A percentile compares a stretch with the other conserved stretches of the same genome.
These are phyloP conservation scores for Corydoras sp. DNA, from an alignment of 2,113 vertebrate genomes.

Conservation along the genomic window DNA sequence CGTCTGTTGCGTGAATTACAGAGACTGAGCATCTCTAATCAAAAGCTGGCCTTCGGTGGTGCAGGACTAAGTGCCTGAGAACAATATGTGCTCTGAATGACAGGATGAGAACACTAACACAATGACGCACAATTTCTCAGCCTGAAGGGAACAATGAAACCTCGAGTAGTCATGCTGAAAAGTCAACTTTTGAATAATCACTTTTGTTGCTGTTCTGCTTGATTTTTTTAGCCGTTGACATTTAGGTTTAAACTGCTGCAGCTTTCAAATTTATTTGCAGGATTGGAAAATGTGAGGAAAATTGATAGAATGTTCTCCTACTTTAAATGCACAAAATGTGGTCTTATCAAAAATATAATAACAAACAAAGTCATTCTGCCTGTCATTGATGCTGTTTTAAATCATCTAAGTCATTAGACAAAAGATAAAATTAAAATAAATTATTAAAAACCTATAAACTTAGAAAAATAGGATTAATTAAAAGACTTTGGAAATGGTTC, in stretches of 20 bases:
- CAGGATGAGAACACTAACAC: background rate
- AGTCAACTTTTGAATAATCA: background rate
- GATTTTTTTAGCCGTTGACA: background rate
- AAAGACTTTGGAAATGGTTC: no score
- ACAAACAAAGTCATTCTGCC: no score
- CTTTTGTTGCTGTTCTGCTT: background rate
- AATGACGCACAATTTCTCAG: background rate
- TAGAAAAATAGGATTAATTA: no score
- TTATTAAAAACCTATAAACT: no score
- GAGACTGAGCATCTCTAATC: conserved; percentile 18
- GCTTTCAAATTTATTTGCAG: background rate
- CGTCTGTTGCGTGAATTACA: conserved; percentile 19
- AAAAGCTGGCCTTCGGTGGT: conserved; percentile 24
- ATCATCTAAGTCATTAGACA: no score
- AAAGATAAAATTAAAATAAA: no score
- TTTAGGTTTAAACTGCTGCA: no score
- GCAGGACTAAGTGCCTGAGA: background rate
- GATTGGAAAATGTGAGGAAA: background rate
- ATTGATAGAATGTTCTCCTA: background rate
- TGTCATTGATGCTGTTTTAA: no score
- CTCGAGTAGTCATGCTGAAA: background rate
- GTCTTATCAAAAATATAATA: no score
- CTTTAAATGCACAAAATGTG: no score
- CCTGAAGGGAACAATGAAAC: background rate
- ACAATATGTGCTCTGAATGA: background rate